phyloP scores from a whole-genome alignment of 2,113 vertebrate species.

The Acanthochromis polyacanthus region DNA sequence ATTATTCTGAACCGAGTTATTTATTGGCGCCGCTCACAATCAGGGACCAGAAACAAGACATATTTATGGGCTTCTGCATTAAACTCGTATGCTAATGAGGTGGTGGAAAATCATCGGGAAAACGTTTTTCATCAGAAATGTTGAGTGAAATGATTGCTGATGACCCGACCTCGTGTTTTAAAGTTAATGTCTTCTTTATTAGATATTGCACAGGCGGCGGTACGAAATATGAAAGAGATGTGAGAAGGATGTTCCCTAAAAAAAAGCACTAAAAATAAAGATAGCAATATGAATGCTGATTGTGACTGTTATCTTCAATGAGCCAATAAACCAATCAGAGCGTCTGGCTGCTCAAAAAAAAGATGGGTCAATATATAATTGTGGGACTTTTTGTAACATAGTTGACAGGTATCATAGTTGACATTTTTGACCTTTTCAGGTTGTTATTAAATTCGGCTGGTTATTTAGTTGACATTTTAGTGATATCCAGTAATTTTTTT shows the following conservation, averaged over 20 bases:
- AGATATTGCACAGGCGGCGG: background rate
- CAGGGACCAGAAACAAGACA: conserved; percentile 23
- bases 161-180: background rate
- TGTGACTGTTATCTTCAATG: background rate
- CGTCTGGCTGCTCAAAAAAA: conserved; percentile 13
- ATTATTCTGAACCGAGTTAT: conserved; percentile 60
- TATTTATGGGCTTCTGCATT: conserved; percentile 38
- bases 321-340: conserved; percentile 39
- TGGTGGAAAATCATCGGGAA: conserved; percentile 26
- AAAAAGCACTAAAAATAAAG: conserved; percentile 29
- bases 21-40: conserved; percentile 45
- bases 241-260: background rate
- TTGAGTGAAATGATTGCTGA: conserved; percentile 30
- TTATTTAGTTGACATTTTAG: no score
- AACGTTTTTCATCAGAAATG: conserved; percentile 22
- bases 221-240: background rate
- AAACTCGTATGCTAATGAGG: conserved; percentile 38
- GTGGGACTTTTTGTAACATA: no score
- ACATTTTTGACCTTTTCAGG: no score
- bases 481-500: no score
- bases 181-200: conserved; percentile 27
- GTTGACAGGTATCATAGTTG: no score
- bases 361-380: no score
- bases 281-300: conserved; percentile 36
- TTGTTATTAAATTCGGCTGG: no score